Conservation (phyloP, 2,888 invertebrate genomes). For the Venusia cambrica region DNA sequence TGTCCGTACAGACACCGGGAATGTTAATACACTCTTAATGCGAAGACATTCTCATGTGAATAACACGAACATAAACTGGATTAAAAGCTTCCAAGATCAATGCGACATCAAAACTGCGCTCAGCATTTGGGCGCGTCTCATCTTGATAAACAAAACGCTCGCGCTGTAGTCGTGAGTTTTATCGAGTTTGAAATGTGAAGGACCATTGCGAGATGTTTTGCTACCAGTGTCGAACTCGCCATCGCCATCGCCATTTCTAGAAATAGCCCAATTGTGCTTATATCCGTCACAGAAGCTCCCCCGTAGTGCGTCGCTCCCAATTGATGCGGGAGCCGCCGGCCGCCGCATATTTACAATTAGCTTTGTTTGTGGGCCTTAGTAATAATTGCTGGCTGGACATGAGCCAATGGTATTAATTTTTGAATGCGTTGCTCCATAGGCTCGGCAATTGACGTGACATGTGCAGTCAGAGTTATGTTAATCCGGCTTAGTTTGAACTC, state of each 20-base stretch:
- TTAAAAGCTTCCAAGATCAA: constrained; percentile 12
- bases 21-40: constrained; percentile 10
- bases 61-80: constrained; percentile 10
- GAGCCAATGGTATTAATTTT: constrained; percentile 64
- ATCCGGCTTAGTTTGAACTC: constrained; percentile 68
- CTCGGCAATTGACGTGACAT: constrained; percentile 59
- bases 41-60: constrained; percentile 13
- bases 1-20: constrained; percentile 7
- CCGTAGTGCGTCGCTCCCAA: constrained; percentile 69
- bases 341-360: constrained; percentile 72
- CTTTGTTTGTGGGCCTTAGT: constrained; percentile 63
- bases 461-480: constrained; percentile 61
- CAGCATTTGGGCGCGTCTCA: constrained; percentile 12
- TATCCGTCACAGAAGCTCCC: constrained; percentile 73
- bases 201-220: constrained; percentile 26
- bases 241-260: constrained; percentile 67
- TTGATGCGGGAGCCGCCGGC: constrained; percentile 75
- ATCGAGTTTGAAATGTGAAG: constrained; percentile 20
- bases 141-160: constrained; percentile 17
- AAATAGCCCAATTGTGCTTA: constrained; percentile 70
- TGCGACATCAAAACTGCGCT: constrained; percentile 16
- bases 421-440: constrained; percentile 54
- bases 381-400: constrained; percentile 63
- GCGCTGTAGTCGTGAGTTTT: constrained; percentile 3
- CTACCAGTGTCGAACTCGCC: constrained; percentile 36